Evolutionary conservation across 2,888 invertebrate species (phyloP), one percentile per base, ranked within the genome.

Genomic region (Dryadula phaetusa): DNA sequence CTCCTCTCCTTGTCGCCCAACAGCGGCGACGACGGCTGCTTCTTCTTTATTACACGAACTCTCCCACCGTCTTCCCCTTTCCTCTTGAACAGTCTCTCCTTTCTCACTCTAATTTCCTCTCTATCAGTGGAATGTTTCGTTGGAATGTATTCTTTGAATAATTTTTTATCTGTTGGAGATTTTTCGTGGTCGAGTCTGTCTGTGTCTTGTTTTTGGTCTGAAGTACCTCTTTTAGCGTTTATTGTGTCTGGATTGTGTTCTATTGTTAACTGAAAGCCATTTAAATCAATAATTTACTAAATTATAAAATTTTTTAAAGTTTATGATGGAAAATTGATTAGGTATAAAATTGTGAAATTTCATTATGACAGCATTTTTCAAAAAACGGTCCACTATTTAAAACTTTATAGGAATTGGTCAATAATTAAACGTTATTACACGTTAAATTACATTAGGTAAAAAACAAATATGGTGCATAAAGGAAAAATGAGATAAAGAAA

Each of bases 211-310:
- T 69, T 70, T 62, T 77, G 75, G 73, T 70, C 67, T 54, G 71
- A 58, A 22, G 72, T 66, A 3, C 72, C 73, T 12, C 76, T 73
- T 64, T 72, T 77, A 6, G 70, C 70, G 71, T 73, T 79, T 60
- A 78, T 77, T 44, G 96, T 94, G 74, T 96, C 96, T 10, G 98
- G 97, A 83, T 97, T 97, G 82, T 98, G 97, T 85, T 98, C 98
- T 78, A 98, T 96, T 3, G 98, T 98, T 71, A 98, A 88, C 95
- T 97, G 90, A 28, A 71, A 68, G 40, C 12, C 1, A 14, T 46
- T 10, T 46, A 8, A n/a, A 49, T 47, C 6, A 10, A n/a, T 16
- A 1, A 20, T 10, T 20, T 8, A 44, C 16, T 16, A 42, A 6
- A n/a, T n/a, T n/a, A n/a, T n/a, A n/a, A n/a, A n/a, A n/a, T n/a